Percentiles rank a stretch among this genome's conserved stretches.
phyloP scores from a whole-genome alignment of 2,888 invertebrate genomes.

The Synanthedon andrenaeformis region DNA sequence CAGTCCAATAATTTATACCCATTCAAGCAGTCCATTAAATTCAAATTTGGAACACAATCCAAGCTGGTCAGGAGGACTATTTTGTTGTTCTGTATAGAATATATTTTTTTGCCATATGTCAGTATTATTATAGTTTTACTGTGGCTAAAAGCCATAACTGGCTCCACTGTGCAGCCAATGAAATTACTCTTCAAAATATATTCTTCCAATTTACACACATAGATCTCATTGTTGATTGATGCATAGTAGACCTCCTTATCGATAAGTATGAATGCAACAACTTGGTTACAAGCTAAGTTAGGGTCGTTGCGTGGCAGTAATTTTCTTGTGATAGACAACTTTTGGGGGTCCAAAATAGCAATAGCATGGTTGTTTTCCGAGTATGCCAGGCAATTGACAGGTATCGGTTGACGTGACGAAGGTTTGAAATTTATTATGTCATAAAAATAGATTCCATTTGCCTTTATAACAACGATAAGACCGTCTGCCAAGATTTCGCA shows the following conservation, averaged over 20 bases:
- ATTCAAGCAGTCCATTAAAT: constrained; percentile 22
- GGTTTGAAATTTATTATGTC: constrained; percentile 26
- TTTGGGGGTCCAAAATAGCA: constrained; percentile 21
- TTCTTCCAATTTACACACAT: constrained; percentile 17
- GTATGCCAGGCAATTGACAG: constrained; percentile 33
- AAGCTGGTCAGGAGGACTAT: constrained; percentile 17
- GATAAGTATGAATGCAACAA: constrained; percentile 28
- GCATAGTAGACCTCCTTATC: constrained; percentile 27
- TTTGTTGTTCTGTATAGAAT: constrained; percentile 15
- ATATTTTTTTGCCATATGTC: constrained; percentile 19
- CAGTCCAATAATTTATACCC: constrained; percentile 38
- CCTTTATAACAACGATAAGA: constrained; percentile 33
- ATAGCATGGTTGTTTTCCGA: constrained; percentile 29
- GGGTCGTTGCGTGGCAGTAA: constrained; percentile 9
- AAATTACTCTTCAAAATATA: constrained; percentile 8
- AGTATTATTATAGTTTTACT: background rate
- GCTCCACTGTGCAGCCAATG: constrained; percentile 10
- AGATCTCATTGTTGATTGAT: constrained; percentile 28
- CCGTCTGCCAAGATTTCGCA: constrained; percentile 31
- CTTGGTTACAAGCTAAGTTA: constrained; percentile 21
- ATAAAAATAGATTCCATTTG: constrained; percentile 31
- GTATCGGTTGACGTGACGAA: constrained; percentile 15
- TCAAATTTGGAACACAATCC: constrained; percentile 13
- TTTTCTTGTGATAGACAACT: constrained; percentile 30
- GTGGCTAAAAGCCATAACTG: constrained; percentile 17